Evolutionary conservation across 2,797 vertebrate species (phyloP), one percentile per base, ranked within the genome.

Genomic region (Tenualosa ilisha): DNA sequence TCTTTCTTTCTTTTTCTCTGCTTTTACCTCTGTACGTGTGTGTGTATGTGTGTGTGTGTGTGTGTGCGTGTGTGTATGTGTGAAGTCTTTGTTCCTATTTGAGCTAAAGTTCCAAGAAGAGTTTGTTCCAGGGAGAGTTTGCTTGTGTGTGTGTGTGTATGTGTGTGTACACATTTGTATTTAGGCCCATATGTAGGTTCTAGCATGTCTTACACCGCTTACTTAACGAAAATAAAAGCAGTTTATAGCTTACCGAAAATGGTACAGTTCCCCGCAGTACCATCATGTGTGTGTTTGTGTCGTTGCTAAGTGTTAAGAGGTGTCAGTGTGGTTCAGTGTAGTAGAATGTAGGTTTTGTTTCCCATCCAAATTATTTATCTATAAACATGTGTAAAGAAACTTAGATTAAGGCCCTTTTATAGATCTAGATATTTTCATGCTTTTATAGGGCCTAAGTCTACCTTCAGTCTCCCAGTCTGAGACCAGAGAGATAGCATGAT

Each of bases 131-230:
- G 24, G 53, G 17, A 46, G 0, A 85, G 81, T 59, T 82, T 40
- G 12, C 17, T 13, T 72, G 68, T 40, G n/a, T 40, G 68, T 72
- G 4, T 37, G 68, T 72, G 68, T 72, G 68, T 40, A 7, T 40
- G 68, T 72, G 4, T 37, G 68, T 72, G 68, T 40, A 12, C 17
- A 43, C 83, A 20, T 65, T 24, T 82, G 61, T 87, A 37, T 68
- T 40, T 84, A 46, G 75, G 51, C 24, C 2, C 17, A 59, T n/a
- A 20, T 11, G 43, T 56, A 65, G 37, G 54, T 82, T 13, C n/a
- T 65, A 65, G n/a, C 37, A 40, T 72, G 26, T 72, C 31, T 9
- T 75, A 26, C 68, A 75, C 37, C n/a, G n/a, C n/a, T n/a, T n/a
- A n/a, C n/a, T n/a, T n/a, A n/a, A n/a, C n/a, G n/a, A n/a, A n/a